phyloP scores from a whole-genome alignment of 2,888 invertebrate genomes.

The Cryptus viduatorius region DNA sequence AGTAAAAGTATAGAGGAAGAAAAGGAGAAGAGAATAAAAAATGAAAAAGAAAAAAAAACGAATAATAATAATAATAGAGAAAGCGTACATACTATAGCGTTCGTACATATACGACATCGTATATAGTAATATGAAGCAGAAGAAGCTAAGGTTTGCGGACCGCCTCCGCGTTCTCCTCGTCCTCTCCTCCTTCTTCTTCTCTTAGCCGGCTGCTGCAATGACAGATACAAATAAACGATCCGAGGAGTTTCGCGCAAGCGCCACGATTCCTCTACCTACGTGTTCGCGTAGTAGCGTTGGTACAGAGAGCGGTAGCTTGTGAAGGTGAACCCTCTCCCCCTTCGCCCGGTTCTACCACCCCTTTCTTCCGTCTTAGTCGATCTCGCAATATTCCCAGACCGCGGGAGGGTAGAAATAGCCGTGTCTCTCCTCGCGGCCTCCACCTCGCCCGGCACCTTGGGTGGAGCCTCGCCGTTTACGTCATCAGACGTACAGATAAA shows the following conservation, averaged over 20 bases:
- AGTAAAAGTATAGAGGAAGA: conserved; percentile 53
- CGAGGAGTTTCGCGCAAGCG: conserved; percentile 81
- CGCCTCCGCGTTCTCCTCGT: conserved; percentile 55
- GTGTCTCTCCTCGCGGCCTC: conserved; percentile 51
- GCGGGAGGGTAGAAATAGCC: conserved; percentile 31
- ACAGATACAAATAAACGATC: conserved; percentile 85
- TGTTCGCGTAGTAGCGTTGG: conserved; percentile 36
- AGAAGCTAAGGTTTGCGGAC: conserved; percentile 59
- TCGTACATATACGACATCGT: conserved; percentile 22
- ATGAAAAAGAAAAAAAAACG: conserved; percentile 37
- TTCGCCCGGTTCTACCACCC: conserved; percentile 55
- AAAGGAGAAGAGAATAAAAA: conserved; percentile 50
- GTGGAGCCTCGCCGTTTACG: conserved; percentile 82
- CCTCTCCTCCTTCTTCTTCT: conserved; percentile 67
- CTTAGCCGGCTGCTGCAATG: conserved; percentile 81
- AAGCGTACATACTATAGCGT: conserved; percentile 26
- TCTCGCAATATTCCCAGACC: conserved; percentile 47
- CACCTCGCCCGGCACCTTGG: conserved; percentile 73
- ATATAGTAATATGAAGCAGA: conserved; percentile 25
- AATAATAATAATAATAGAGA: conserved; percentile 17
- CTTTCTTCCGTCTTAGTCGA: conserved; percentile 67
- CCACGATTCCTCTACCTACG: conserved; percentile 68
- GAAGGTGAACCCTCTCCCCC: conserved; percentile 54
- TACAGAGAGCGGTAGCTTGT: conserved; percentile 9
- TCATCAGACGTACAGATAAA: conserved; percentile 83